phyloP scores from a whole-genome alignment of 1,140 invertebrate genomes.

The Elysia chlorotica region DNA sequence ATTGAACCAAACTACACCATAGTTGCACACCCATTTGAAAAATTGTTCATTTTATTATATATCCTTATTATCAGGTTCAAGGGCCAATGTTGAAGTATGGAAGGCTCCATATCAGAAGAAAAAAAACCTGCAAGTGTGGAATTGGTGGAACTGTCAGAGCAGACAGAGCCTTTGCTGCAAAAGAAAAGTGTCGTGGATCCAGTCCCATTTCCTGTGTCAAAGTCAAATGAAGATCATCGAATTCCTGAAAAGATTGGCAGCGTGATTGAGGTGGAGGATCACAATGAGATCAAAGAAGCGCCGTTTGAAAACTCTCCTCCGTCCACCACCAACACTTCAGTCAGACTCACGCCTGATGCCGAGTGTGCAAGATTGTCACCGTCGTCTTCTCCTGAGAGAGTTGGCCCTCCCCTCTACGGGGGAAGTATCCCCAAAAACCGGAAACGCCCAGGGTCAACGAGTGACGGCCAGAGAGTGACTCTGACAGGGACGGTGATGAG shows the following conservation, averaged over 20 bases:
- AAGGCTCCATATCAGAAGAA: too few relatives aligned
- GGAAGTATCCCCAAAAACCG: constrained; percentile 11
- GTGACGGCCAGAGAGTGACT: constrained; percentile 42
- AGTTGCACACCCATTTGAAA: too few relatives aligned
- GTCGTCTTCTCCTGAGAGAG: not conserved
- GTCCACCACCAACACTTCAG: not conserved
- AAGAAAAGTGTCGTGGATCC: not conserved
- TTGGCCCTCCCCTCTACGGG: not conserved
- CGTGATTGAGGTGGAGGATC: not conserved
- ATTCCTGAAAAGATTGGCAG: not conserved
- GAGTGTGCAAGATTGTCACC: not conserved
- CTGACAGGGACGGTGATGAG: constrained; percentile 74
- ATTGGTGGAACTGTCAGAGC: not conserved
- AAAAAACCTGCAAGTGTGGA: too few relatives aligned
- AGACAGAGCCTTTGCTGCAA: not conserved
- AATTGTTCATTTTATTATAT: too few relatives aligned
- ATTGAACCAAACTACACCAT: too few relatives aligned
- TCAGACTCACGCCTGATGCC: not conserved
- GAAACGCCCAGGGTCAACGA: constrained; percentile 8
- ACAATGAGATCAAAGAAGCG: not conserved
- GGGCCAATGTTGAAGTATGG: too few relatives aligned
- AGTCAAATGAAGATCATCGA: not conserved
- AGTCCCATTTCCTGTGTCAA: too few relatives aligned
- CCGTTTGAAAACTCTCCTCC: not conserved
- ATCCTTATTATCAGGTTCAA: too few relatives aligned